Evolutionary conservation across 2,797 vertebrate genomes (phyloP), one percentile per base, ranked within the genome.

Genomic region (Enteromius unitaeniatus): DNA sequence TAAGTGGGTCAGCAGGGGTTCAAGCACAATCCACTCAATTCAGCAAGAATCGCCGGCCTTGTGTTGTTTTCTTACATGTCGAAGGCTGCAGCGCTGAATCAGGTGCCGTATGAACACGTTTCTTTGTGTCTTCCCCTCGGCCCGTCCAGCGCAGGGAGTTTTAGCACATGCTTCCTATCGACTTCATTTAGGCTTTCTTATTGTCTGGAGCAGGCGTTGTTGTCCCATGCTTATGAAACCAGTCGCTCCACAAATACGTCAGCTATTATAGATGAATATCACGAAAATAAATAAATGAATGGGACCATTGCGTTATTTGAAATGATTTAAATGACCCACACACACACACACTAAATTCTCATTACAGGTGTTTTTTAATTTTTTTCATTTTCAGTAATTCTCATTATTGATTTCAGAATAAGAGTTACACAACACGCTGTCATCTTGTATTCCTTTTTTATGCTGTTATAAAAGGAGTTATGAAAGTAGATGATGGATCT

Each of bases 1-100:
- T 91, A 93, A 92, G 74, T 93, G 92, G 92, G 93, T 93, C 94
- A 93, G 79, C 70, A 74, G 87, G 88, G 91, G 88, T 92, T 92
- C 91, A 89, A 87, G 87, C 87, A 79, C 76, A 69, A 60, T 83
- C 88, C 84, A 80, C 37, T 86, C 78, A 73, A 83, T 73, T 79
- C 83, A 85, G 68, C 10, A 53, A 77, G 17, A 79, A 67, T 83
- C 84, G 34, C 55, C 23, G 19, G 51, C 47, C 51, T 55, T 68
- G 11, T 73, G 72, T 82, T 86, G 85, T 68, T 51, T 75, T 17
- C 58, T 79, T 69, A 83, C 75, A 85, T 85, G 53, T 47, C 69
- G 14, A 11, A 23, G 19, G 28, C 15, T 23, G 13, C 45, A 5
- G 1, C n/a, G 55, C 7, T 26, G 15, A 80, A 53, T 42, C 73